These are phyloP conservation scores for Nannobrachium achirus DNA, from an alignment of 2,113 vertebrate genomes.

Conservation along the genomic window DNA sequence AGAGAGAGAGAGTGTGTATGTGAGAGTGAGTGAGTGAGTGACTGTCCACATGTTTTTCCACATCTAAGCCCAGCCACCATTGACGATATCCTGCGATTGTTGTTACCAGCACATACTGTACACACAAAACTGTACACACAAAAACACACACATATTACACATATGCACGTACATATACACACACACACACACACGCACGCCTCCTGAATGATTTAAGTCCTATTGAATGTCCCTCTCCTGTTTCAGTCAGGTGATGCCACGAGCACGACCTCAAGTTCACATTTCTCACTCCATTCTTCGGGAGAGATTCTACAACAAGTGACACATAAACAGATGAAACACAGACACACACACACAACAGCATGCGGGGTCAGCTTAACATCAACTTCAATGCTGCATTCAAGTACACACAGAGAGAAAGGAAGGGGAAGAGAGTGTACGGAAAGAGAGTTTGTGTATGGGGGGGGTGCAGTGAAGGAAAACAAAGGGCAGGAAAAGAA, in stretches of 20 bases:
- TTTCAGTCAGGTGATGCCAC: constrained; percentile 60
- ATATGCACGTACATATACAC: constrained; percentile 4
- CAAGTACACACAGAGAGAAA: background rate
- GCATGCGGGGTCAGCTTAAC: constrained; percentile 15
- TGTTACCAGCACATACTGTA: constrained; percentile 24
- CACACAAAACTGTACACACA: constrained; percentile 15
- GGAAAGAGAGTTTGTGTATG: background rate
- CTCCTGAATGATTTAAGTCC: constrained; percentile 77
- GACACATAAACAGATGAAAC: constrained; percentile 41
- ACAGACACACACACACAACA: background rate
- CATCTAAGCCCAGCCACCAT: constrained; percentile 19
- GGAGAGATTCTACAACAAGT: constrained; percentile 48
- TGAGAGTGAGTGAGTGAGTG: constrained; percentile 36
- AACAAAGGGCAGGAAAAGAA: background rate
- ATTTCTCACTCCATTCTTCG: constrained; percentile 55
- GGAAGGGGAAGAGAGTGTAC: background rate
- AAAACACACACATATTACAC: constrained; percentile 1
- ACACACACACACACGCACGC: constrained; percentile 19
- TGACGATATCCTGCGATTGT: constrained; percentile 77
- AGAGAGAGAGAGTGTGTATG: constrained; percentile 35
- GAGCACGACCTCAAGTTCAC: constrained; percentile 47
- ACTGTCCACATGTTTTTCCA: constrained; percentile 53
- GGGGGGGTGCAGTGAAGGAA: background rate
- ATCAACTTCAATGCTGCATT: background rate
- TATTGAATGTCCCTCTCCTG: constrained; percentile 61